Base-by-base conservation (phyloP, 64 coral and sea anemone genomes). In the Stylophora pistillata region DNA sequence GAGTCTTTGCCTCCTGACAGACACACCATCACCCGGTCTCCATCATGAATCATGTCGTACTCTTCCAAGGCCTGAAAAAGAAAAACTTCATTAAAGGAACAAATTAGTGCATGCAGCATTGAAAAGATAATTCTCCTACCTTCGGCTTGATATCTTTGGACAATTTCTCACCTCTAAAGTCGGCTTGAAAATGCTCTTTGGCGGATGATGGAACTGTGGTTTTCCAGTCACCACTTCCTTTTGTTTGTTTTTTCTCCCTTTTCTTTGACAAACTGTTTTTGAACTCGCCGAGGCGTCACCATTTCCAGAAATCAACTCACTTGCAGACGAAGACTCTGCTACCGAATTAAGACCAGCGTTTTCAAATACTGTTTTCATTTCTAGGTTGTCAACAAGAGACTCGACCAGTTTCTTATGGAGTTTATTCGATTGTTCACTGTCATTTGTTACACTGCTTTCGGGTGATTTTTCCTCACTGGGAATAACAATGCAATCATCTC, bases 1-100 rank as follows among this genome's bases (percentile, higher is more conserved):
- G 96, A 98, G 75, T 98, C 96, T 53, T 98, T 98, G 26, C 96
- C 96, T 10, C 96, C 96, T 37, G 96, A 98, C 33, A 98, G 21
- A 64, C 96, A 98, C 17, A 98, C 96, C 54, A 98, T 58, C 53
- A 98, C 90, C 64, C 81, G 90, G 52, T 98, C 96, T 15, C 96
- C 96, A 82, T 94, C 59, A 61, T 72, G 85, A 61, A 98, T 98
- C 96, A 98, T 98, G 13, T 91, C 76, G 53, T 86, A 98, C 53
- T 98, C 96, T 61, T 98, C 92, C n/a, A 98, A 82, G 21, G 96
- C 96, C 96, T 98, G 75, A 20, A 75, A 69, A 84, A 41, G 37
- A 4, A 30, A 25, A 30, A 64, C 33, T 2, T 13, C 3, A 86
- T 27, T 28, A 82, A 56, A 20, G 56, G 18, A 79, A 0, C 26